A percentile compares a stretch with the other conserved stretches of the same genome.
These are phyloP conservation scores for Oreochromis mossambicus DNA, from an alignment of 2,797 vertebrate species.

Conservation along the genomic window DNA sequence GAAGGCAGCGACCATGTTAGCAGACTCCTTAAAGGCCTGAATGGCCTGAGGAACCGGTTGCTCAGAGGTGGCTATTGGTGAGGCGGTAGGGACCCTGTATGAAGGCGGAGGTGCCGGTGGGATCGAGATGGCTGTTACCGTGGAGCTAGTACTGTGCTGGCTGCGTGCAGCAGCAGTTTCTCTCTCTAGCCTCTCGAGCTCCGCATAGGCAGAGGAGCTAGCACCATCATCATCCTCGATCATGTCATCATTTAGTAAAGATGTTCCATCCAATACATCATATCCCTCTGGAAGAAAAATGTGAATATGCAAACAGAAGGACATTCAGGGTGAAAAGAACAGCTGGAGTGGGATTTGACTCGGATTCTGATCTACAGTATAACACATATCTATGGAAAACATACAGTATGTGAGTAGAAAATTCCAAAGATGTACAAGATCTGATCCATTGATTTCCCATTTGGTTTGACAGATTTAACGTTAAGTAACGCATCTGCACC, in stretches of 20 bases:
- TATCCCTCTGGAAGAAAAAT: conserved; percentile 85
- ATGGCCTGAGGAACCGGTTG: conserved; percentile 79
- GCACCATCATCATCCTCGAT: conserved; percentile 83
- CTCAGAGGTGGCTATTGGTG: conserved; percentile 67
- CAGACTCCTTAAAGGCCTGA: conserved; percentile 84
- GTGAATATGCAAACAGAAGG: conserved; percentile 77
- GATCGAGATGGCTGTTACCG: conserved; percentile 81
- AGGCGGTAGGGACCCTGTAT: conserved; percentile 72
- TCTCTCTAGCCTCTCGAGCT: conserved; percentile 79
- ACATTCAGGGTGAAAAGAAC: conserved; percentile 77
- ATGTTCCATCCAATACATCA: conserved; percentile 82
- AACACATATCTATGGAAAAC: conserved; percentile 71
- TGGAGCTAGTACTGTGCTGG: conserved; percentile 84
- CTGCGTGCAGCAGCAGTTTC: conserved; percentile 79
- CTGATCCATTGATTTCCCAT: not conserved
- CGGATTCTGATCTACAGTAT: conserved; percentile 40
- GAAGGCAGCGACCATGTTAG: conserved; percentile 82
- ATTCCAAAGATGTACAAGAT: not conserved
- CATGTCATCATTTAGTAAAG: conserved; percentile 84
- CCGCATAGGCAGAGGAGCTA: conserved; percentile 82
- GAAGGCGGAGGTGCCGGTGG: conserved; percentile 75
- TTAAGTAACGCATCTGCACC: not conserved
- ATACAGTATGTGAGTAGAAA: conserved; percentile 73
- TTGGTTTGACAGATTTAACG: not conserved
- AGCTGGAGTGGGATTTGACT: conserved; percentile 68